phyloP scores from a whole-genome alignment of 2,888 invertebrate species.

The Heliconius erato region DNA sequence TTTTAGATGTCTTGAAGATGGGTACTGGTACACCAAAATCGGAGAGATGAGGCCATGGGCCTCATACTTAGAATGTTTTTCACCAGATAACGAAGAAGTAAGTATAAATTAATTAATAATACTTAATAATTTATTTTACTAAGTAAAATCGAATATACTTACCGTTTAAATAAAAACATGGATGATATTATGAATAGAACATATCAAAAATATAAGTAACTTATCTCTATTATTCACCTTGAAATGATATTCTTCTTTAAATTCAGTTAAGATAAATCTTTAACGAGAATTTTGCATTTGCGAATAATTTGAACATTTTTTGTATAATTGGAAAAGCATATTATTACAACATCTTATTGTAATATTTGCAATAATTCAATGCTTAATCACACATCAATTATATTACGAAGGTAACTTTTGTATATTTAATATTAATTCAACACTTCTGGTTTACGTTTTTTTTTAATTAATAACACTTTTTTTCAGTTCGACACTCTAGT shows the following conservation, averaged over 20 bases:
- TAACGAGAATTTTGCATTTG: neutral
- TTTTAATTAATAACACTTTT: neutral
- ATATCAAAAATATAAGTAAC: neutral
- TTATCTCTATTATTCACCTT: too few relatives aligned
- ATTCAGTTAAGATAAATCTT: too few relatives aligned
- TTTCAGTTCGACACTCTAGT: neutral
- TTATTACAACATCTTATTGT: too few relatives aligned
- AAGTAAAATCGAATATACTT: neutral
- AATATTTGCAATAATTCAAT: too few relatives aligned
- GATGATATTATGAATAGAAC: neutral
- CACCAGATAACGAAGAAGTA: neutral
- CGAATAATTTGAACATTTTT: neutral
- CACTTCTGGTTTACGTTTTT: too few relatives aligned
- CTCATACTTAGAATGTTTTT: neutral
- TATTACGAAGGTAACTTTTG: neutral
- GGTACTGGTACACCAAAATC: neutral
- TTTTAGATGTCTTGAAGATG: neutral
- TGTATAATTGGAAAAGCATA: neutral
- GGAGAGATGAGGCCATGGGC: neutral
- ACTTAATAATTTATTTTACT: neutral
- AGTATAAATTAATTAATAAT: neutral
- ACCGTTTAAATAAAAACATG: neutral
- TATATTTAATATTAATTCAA: neutral
- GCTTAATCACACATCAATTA: too few relatives aligned
- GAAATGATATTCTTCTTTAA: too few relatives aligned